A percentile compares a stretch with the other conserved stretches of the same genome.
phyloP scores from a whole-genome alignment of 2,888 invertebrate species.

The Sphecodes monilicornis region DNA sequence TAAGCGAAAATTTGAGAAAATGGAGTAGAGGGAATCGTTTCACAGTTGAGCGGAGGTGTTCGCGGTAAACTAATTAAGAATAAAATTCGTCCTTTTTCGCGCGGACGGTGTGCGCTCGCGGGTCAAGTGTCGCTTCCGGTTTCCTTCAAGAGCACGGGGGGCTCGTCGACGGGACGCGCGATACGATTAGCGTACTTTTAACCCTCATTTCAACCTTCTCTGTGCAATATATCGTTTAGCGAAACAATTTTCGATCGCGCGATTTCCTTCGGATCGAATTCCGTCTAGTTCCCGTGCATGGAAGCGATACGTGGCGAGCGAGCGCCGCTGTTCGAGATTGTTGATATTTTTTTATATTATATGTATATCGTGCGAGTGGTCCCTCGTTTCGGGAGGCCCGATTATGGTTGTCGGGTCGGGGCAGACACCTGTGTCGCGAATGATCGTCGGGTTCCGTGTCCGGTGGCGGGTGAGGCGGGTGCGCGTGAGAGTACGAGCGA shows the following conservation, averaged over 20 bases:
- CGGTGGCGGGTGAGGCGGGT: background rate
- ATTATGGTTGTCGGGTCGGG: conserved; percentile 19
- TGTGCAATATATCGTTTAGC: conserved; percentile 55
- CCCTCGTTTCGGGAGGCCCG: conserved; percentile 52
- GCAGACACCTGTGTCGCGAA: conserved; percentile 1
- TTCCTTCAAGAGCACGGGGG: conserved; percentile 16
- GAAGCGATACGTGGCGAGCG: background rate
- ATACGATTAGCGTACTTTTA: conserved; percentile 47
- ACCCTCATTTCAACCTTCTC: conserved; percentile 38
- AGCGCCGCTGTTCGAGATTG: conserved; percentile 77
- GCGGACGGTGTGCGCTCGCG: conserved; percentile 56
- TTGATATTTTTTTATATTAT: conserved; percentile 80
- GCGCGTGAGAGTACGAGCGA: background rate
- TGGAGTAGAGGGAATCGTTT: background rate
- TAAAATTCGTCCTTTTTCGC: conserved; percentile 68
- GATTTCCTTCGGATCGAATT: background rate
- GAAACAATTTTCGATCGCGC: background rate
- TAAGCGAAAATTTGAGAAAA: background rate
- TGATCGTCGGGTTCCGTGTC: conserved; percentile 10
- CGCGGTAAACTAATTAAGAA: conserved; percentile 48
- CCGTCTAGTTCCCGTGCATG: background rate
- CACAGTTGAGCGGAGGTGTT: conserved; percentile 15
- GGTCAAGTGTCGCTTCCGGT: conserved; percentile 41
- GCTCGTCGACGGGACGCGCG: conserved; percentile 27
- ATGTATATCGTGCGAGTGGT: conserved; percentile 61